Evolutionary conservation across 2,888 invertebrate genomes (phyloP), one percentile per base, ranked within the genome.

Genomic region (Frankliniella fusca): DNA sequence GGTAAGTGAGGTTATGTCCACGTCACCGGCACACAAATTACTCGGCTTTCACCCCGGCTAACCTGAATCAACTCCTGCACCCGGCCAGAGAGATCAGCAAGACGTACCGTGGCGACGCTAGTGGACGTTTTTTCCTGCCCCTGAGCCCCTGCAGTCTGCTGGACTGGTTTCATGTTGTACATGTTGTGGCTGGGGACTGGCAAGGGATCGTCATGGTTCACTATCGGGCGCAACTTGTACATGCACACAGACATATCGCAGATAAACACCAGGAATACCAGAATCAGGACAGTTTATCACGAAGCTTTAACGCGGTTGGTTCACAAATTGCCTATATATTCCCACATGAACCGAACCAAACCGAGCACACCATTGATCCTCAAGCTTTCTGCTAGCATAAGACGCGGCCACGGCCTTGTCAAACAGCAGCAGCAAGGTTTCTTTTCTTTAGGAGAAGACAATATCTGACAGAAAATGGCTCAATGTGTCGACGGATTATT

Each of bases 31-130:
- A 76, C 70, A 76, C 70, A 12, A 23, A 23, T 12, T 12, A 11
- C 1, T 10, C 10, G 70, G 11, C 70, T 18, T 18, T 61, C 23
- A 12, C 23, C 27, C 23, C 23, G 9, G 23, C 70, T 76, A 76
- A 76, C 70, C 70, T 76, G 70, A 12, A 76, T 76, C 23, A 76
- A 76, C 70, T 76, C 70, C 70, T 76, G 23, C 70, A 76, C 70
- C 70, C 70, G 70, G 23, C 27, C 70, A 9, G 70, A 76, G 9
- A 76, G 8, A 23, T 76, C 70, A 12, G 70, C 70, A 76, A 76
- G 70, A 76, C 70, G 70, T 76, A 76, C 70, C 70, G 70, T 76
- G 70, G 27, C 27, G 27, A 10, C 70, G 9, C 27, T 12, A 2
- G 23, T 27, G 12, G 70, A 27, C 8, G 23, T 27, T 27, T n/a